Percentiles rank a stretch among this genome's conserved stretches.
phyloP scores from a whole-genome alignment of 2,888 invertebrate genomes.

The Nomada ruficornis region DNA sequence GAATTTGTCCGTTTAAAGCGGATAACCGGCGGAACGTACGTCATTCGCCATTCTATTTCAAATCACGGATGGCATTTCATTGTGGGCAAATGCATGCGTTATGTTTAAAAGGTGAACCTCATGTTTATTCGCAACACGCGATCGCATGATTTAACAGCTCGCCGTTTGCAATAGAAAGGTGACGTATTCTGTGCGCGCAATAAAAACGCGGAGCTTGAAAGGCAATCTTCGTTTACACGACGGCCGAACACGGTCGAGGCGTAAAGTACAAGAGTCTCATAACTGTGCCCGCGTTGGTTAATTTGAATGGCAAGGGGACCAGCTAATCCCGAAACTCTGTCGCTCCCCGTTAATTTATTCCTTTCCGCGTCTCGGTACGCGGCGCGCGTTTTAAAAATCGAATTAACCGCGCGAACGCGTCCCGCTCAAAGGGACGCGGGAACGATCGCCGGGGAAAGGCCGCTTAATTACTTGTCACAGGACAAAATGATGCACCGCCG shows the following conservation, averaged over 20 bases:
- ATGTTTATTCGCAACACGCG: background rate
- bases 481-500: constrained; percentile 47
- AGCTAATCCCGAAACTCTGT: background rate
- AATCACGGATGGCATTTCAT: background rate
- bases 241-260: too few relatives aligned
- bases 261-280: too few relatives aligned
- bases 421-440: constrained; percentile 23
- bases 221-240: too few relatives aligned
- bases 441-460: constrained; percentile 10
- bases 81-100: background rate
- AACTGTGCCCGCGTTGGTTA: background rate
- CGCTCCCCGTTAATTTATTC: constrained; percentile 33
- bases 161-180: background rate
- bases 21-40: background rate
- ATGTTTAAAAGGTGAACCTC: background rate
- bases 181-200: background rate
- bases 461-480: constrained; percentile 56
- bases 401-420: constrained; percentile 39
- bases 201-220: background rate
- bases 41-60: background rate
- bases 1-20: background rate
- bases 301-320: background rate
- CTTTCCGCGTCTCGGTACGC: background rate
- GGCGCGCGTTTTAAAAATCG: constrained; percentile 30
- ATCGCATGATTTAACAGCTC: background rate